phyloP scores from a whole-genome alignment of 2,797 vertebrate species.

The Molossus molossus region DNA sequence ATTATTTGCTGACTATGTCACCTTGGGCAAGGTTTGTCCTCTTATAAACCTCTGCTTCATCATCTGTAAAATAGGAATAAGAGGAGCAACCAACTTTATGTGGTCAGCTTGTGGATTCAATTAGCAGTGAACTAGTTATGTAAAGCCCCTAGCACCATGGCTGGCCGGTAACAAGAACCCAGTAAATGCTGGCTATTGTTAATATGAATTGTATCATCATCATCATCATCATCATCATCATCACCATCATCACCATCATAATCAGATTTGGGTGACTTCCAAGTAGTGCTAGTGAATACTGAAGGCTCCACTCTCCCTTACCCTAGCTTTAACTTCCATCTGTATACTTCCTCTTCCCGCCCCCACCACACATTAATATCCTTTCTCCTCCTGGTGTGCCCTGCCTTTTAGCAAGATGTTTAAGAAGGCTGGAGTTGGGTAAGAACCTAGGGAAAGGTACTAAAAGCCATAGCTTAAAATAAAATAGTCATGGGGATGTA shows the following conservation, averaged over 20 bases:
- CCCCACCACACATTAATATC: neutral
- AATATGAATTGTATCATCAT: neutral
- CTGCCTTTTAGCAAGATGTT: neutral
- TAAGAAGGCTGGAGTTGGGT: neutral
- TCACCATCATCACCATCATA: neutral
- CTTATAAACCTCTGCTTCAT: neutral
- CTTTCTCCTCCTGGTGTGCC: neutral
- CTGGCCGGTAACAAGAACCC: neutral
- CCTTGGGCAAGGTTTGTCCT: neutral
- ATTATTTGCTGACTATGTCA: neutral
- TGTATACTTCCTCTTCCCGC: neutral
- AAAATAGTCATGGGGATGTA: neutral
- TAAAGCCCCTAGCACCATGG: neutral
- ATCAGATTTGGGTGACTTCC: neutral
- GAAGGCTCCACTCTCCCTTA: neutral
- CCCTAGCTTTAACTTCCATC: neutral
- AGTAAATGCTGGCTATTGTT: neutral
- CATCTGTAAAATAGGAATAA: conserved; percentile 28
- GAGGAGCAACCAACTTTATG: neutral
- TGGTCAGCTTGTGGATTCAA: neutral
- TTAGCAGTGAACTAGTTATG: neutral
- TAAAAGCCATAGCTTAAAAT: neutral
- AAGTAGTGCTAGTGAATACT: neutral
- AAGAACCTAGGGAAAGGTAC: neutral
- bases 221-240: neutral